Conservation (phyloP, 2,888 invertebrate species). For the Cactoblastis cactorum region DNA sequence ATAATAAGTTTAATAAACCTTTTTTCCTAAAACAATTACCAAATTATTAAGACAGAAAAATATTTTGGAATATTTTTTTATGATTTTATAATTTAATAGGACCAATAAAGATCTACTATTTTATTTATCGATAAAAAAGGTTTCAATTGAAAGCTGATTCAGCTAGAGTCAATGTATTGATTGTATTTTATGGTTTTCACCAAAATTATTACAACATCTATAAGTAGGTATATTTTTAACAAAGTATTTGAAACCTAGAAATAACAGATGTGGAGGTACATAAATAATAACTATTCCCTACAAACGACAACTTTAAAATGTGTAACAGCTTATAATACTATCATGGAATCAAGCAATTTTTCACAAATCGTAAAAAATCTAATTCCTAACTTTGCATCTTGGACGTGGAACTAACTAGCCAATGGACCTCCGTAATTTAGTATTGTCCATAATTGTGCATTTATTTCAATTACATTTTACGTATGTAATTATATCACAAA, state of each 20-base stretch:
- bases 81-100: neutral
- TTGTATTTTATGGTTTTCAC: neutral
- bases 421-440: constrained; percentile 72
- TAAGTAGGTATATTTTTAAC: neutral
- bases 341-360: constrained; percentile 39
- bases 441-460: constrained; percentile 78
- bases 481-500: constrained; percentile 63
- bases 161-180: neutral
- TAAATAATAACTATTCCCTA: constrained; percentile 1
- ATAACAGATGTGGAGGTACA: neutral
- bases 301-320: neutral
- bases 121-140: neutral
- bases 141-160: neutral
- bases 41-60: no score
- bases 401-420: constrained; percentile 64
- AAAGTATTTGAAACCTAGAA: neutral
- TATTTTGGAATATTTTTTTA: constrained; percentile 9
- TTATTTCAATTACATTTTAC: constrained; percentile 47
- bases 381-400: constrained; percentile 52
- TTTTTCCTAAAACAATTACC: constrained; percentile 26
- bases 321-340: constrained; percentile 9
- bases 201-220: neutral
- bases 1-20: constrained; percentile 33
- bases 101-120: neutral
- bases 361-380: constrained; percentile 59